Conservation (phyloP, 2,113 vertebrate genomes). For the Phylloscopus trochilus region DNA sequence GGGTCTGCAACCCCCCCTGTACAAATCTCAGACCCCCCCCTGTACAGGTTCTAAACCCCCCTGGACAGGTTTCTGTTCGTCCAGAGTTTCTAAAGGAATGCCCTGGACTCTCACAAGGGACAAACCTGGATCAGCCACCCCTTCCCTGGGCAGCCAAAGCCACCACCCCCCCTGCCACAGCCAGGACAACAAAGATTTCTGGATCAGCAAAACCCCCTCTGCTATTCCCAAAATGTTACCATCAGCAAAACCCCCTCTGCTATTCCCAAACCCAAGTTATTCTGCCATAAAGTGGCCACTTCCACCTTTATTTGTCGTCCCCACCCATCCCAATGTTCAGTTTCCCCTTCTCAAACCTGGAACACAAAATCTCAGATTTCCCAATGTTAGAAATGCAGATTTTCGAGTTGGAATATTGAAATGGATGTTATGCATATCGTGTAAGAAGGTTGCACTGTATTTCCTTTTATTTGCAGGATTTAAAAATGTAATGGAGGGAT, state of each 20-base stretch:
- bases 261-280: not conserved
- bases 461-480: too few species aligned
- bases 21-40: too few species aligned
- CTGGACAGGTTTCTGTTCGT: too few species aligned
- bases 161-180: rapidly evolving
- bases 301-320: rapidly evolving
- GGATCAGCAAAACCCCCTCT: not conserved
- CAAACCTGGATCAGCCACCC: not conserved
- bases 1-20: too few species aligned
- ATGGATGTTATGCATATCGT: too few species aligned
- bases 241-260: not conserved
- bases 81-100: too few species aligned
- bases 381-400: too few species aligned
- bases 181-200: not conserved
- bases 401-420: too few species aligned
- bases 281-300: rapidly evolving
- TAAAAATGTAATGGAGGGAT: too few species aligned
- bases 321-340: not conserved
- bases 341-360: not conserved
- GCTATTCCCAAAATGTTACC: not conserved
- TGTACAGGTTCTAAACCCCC: too few species aligned
- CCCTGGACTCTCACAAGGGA: too few species aligned
- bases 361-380: not conserved
- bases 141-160: not conserved
- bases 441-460: too few species aligned